Percentiles rank a stretch among this genome's conserved stretches.
These are phyloP conservation scores for Fundulus diaphanus DNA, from an alignment of 2,797 vertebrate species.

Conservation along the genomic window DNA sequence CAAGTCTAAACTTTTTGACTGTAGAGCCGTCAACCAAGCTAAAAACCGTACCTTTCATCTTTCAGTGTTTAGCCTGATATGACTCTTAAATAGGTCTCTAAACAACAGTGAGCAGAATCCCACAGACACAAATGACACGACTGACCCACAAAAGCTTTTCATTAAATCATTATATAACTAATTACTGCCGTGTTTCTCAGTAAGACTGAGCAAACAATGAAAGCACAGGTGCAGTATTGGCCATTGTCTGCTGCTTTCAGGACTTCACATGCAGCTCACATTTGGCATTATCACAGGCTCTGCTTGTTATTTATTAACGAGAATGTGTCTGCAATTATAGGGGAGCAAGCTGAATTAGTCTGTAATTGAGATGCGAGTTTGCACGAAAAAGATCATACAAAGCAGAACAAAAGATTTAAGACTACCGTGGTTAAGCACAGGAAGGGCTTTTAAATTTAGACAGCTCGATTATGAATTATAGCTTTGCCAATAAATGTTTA, in stretches of 20 bases:
- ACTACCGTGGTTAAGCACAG: not conserved
- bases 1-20: constrained; percentile 10
- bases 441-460: constrained; percentile 9
- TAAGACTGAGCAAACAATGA: constrained; percentile 55
- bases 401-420: constrained; percentile 44
- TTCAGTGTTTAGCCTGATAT: not conserved
- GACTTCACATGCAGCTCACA: constrained; percentile 1
- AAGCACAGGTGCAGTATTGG: constrained; percentile 18
- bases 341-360: not conserved
- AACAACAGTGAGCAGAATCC: not conserved
- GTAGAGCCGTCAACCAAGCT: not conserved
- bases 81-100: constrained; percentile 58
- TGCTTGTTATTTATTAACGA: constrained; percentile 21
- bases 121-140: constrained; percentile 1
- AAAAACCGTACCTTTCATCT: constrained; percentile 7
- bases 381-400: not conserved
- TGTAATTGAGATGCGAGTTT: constrained; percentile 15
- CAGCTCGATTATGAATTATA: constrained; percentile 37
- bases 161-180: constrained; percentile 19
- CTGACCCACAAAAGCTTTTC: constrained; percentile 8
- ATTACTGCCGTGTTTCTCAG: constrained; percentile 12
- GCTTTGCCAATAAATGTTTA: not conserved
- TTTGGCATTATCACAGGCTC: constrained; percentile 25
- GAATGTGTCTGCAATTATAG: not conserved
- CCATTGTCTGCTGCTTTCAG: constrained; percentile 26